Evolutionary conservation across 2,888 invertebrate species (phyloP).

Genomic region (Philhelius pedissequus): DNA sequence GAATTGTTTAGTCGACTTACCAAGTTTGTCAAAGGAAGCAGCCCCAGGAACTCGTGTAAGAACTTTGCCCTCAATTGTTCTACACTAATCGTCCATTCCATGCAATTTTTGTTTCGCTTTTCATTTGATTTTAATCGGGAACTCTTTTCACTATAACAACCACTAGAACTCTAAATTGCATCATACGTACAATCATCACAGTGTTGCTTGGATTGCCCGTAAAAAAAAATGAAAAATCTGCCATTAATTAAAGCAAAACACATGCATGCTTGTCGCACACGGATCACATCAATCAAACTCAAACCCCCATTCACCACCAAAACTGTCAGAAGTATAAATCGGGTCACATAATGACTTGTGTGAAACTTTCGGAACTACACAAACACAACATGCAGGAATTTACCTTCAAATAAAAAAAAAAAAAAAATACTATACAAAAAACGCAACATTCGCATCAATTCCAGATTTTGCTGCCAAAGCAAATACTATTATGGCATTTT

Average conservation of each 20-base stretch:
- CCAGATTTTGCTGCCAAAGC: slow-evolving; percentile 2
- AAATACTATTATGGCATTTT: background rate
- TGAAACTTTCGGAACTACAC: slow-evolving; percentile 10
- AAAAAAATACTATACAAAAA: slow-evolving; percentile 41
- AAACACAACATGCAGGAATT: background rate
- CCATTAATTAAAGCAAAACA: slow-evolving; percentile 58
- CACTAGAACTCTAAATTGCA: slow-evolving; percentile 9
- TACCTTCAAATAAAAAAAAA: background rate
- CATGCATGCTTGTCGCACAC: slow-evolving; percentile 39
- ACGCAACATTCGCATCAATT: slow-evolving; percentile 61
- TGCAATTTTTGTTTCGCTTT: background rate
- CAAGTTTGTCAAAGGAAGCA: background rate
- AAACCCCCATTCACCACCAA: background rate
- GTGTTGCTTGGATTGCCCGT: background rate
- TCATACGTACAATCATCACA: background rate
- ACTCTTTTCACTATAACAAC: background rate
- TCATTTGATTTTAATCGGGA: slow-evolving; percentile 7
- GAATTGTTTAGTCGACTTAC: background rate
- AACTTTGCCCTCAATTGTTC: slow-evolving; percentile 14
- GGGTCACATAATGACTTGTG: slow-evolving; percentile 52
- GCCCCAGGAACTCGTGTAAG: background rate
- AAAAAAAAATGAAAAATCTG: slow-evolving; percentile 36
- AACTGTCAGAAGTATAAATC: slow-evolving; percentile 43
- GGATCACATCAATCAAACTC: slow-evolving; percentile 59
- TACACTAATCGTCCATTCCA: background rate